A percentile compares a stretch with the other conserved stretches of the same genome.
Evolutionary conservation across 2,888 invertebrate genomes (phyloP).

Genomic region (Andrena hattorfiana): DNA sequence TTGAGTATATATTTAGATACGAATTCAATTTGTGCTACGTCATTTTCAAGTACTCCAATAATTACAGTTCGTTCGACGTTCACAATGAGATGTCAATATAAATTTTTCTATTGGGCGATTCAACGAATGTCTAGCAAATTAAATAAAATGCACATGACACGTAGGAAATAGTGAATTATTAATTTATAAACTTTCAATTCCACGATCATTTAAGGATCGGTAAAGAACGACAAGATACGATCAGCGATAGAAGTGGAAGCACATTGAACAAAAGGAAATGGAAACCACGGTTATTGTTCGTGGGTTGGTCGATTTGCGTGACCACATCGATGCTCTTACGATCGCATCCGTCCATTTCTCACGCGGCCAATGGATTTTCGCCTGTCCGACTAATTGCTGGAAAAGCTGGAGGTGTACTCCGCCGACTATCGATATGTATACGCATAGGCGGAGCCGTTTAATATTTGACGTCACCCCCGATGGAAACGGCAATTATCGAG

Average conservation of each 20-base stretch:
- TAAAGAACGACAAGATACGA: slow-evolving; percentile 29
- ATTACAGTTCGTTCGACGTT: too few relatives aligned
- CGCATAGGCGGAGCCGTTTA: slow-evolving; percentile 72
- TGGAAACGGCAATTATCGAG: slow-evolving; percentile 80
- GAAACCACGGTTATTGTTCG: slow-evolving; percentile 61
- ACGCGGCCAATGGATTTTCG: slow-evolving; percentile 75
- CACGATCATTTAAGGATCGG: slow-evolving; percentile 15
- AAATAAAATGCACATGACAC: too few relatives aligned
- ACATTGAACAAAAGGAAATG: slow-evolving; percentile 27
- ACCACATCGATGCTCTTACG: slow-evolving; percentile 62
- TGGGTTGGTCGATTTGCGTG: slow-evolving; percentile 64
- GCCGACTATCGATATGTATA: slow-evolving; percentile 68
- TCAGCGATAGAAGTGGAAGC: slow-evolving; percentile 53
- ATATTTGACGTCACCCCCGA: slow-evolving; percentile 77
- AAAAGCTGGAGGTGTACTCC: slow-evolving; percentile 69
- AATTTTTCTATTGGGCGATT: too few relatives aligned
- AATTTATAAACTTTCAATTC: slow-evolving; percentile 31
- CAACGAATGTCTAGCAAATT: too few relatives aligned
- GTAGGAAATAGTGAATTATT: not conserved
- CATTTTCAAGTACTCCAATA: not conserved
- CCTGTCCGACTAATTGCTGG: slow-evolving; percentile 74
- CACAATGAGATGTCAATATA: too few relatives aligned
- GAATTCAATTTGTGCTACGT: not conserved
- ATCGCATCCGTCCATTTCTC: slow-evolving; percentile 69
- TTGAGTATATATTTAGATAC: not conserved